Evolutionary conservation across 2,113 vertebrate genomes (phyloP).

Genomic region (Oriolus oriolus): DNA sequence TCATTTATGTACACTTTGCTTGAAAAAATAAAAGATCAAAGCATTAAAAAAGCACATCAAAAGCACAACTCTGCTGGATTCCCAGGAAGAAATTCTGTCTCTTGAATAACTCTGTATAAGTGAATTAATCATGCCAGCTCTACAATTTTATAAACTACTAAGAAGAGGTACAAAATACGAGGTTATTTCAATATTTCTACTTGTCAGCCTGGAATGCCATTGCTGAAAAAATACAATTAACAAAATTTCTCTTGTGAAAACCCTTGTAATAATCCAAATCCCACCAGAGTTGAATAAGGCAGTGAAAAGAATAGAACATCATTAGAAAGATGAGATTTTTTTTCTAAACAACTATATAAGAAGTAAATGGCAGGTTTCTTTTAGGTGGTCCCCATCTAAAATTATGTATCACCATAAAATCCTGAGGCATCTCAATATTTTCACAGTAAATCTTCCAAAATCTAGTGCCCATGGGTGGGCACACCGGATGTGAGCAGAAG

Average conservation of each 20-base stretch:
- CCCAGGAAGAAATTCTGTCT: background rate
- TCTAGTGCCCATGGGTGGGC: background rate
- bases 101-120: background rate
- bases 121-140: background rate
- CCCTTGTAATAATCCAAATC: background rate
- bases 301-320: background rate
- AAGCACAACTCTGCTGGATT: background rate
- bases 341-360: background rate
- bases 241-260: background rate
- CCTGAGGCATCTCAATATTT: background rate
- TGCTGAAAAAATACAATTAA: background rate
- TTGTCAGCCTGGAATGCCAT: background rate
- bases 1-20: background rate
- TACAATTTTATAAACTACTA: background rate
- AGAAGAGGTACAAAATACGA: background rate
- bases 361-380: background rate
- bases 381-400: background rate
- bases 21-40: background rate
- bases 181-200: background rate
- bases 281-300: background rate
- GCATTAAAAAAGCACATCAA: background rate
- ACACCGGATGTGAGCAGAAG: background rate
- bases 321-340: background rate
- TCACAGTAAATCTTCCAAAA: background rate
- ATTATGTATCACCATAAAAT: background rate